Evolutionary conservation across 1,140 invertebrate genomes (phyloP).

Genomic region (Lutraria rhynchaena): DNA sequence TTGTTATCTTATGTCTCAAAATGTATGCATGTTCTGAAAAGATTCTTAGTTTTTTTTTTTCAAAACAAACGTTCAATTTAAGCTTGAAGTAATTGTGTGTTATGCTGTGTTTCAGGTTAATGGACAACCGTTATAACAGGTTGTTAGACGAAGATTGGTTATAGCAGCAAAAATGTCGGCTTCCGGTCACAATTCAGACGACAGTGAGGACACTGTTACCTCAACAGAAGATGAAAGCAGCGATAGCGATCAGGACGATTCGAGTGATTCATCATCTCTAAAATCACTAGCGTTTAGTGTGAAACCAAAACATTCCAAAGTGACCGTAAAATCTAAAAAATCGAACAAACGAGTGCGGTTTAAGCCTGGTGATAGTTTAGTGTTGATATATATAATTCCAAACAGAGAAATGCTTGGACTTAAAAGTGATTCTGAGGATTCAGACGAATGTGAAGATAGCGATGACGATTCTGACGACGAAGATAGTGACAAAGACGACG

Average conservation of each 20-base stretch:
- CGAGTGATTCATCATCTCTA: slow-evolving; percentile 14
- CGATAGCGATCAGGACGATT: slow-evolving; percentile 32
- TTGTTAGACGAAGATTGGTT: too few species aligned
- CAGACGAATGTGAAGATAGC: slow-evolving; percentile 30
- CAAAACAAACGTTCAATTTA: too few species aligned
- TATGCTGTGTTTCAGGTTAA: too few species aligned
- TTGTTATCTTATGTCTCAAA: too few species aligned
- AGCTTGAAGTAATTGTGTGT: too few species aligned
- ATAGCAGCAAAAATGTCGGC: slow-evolving; percentile 5
- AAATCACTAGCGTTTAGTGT: slow-evolving; percentile 42
- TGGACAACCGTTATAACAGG: too few species aligned
- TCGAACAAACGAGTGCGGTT: slow-evolving; percentile 46
- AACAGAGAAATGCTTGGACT: slow-evolving; percentile 57
- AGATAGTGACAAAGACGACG: slow-evolving; percentile 27
- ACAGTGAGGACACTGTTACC: slow-evolving; percentile 9
- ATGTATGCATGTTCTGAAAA: too few species aligned
- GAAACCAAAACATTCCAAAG: slow-evolving; percentile 6
- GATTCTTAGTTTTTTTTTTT: too few species aligned
- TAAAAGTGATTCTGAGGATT: slow-evolving; percentile 54
- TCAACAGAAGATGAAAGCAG: slow-evolving; percentile 31
- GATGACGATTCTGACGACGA: slow-evolving; percentile 37
- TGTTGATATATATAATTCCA: slow-evolving; percentile 45
- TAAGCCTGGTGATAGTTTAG: slow-evolving; percentile 53
- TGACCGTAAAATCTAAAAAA: slow-evolving; percentile 50
- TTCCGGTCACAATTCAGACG: neutral